Percentiles rank a stretch among this genome's conserved stretches.
Conservation (phyloP, 2,113 vertebrate species). For the Oenanthe melanoleuca region DNA sequence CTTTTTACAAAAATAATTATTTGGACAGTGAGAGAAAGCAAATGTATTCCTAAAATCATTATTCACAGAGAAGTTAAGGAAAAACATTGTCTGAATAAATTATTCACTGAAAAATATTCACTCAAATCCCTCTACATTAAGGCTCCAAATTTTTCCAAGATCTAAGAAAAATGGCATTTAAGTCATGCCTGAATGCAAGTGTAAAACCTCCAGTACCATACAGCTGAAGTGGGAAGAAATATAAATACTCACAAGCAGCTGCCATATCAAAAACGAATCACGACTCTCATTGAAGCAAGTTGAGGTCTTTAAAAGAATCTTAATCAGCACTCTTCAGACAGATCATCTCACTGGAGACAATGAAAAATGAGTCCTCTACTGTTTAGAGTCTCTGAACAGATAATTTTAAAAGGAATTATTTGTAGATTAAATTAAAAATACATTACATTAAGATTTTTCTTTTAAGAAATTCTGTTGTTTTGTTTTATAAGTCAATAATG, state of each 20-base stretch:
- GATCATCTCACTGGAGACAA: background rate
- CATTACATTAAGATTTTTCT: background rate
- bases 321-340: background rate
- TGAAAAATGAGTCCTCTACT: background rate
- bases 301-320: background rate
- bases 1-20: background rate
- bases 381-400: background rate
- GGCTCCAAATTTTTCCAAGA: background rate
- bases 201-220: background rate
- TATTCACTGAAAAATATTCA: conserved; percentile 1
- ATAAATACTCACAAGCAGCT: conserved; percentile 8
- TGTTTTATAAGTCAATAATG: background rate
- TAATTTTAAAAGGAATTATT: background rate
- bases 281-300: background rate
- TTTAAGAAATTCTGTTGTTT: background rate
- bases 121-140: background rate
- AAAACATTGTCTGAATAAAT: background rate
- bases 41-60: background rate
- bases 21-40: background rate
- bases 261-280: conserved; percentile 14
- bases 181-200: background rate
- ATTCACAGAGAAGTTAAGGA: background rate
- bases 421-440: background rate
- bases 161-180: background rate
- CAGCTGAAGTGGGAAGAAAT: background rate